Evolutionary conservation across 2,888 invertebrate genomes (phyloP), one percentile per base, ranked within the genome.

Genomic region (Candidula unifasciata): DNA sequence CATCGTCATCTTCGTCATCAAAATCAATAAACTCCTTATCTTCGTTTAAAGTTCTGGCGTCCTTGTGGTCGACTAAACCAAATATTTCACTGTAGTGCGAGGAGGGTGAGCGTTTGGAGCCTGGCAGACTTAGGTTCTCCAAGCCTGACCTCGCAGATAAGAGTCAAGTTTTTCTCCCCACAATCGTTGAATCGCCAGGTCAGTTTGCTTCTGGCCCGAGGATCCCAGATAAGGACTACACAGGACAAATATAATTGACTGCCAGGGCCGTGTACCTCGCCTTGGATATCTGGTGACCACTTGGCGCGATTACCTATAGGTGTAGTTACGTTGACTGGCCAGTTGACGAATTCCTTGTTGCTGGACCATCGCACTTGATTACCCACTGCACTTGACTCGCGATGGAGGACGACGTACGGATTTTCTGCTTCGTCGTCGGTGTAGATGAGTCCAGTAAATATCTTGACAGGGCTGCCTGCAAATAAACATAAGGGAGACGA

Each of bases 141-240:
- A 18, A 78, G 30, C 24, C 57, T 81, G 1, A 73, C 73, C 57
- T 81, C 81, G 30, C 81, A 81, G 18, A 81, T 81, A 2, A 81
- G 33, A 2, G 57, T 69, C 2, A 81, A 73, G n/a, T 37, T 73
- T 10, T 73, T 27, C 44, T 74, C 66, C 5, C 3, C 1, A 30
- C 76, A 76, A 3, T 27, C 33, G 21, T 82, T 66, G 30, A 44
- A 76, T n/a, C 76, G 60, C 82, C 74, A 76, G 18, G 30, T 33
- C 8, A 80, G 64, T 2, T 24, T 44, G 21, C 18, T 24, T 0
- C 0, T 52, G 21, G 6, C n/a, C 10, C 52, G 6, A 73, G 21
- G 69, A 16, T 35, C 13, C 80, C 68, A 80, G n/a, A 52, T 24
- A 16, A 81, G 52, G 6, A 73, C 73, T 2, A 81, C 71, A 73